Base-by-base conservation (phyloP, 2,113 vertebrate genomes). In the Plecturocebus donacophilus region DNA sequence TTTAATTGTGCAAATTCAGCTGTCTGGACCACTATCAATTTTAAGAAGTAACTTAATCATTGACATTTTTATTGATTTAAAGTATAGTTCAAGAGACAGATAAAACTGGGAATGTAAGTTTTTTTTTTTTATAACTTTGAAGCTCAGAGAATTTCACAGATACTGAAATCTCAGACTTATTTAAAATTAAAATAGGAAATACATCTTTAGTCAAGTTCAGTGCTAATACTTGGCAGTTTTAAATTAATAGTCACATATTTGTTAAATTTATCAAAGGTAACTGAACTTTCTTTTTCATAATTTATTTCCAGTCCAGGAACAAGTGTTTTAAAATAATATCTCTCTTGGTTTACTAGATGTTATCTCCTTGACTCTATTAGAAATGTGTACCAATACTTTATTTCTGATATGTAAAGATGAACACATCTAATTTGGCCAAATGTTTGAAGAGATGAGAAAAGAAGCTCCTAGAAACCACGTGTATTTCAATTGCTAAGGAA, bases 21-120 rank as follows among this genome's bases (percentile, higher is more conserved):
- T 96, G 25, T 92, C 54, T 85, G 35, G 30, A 96, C 42, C 45
- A 40, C 2, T 90, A 66, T 90, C 54, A 97, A 94, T 66, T 90
- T 93, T 93, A 93, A 32, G 86, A 93, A 97, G 95, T 90, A 96
- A 88, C 96, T 40, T 96, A 95, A 98, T 97, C 70, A 94, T 30
- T 40, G 11, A 23, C 61, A 52, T 93, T 79, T 90, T 97, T 97
- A 97, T 87, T 58, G 9, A 49, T 96, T 80, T 94, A 45, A 42
- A 88, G 86, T 73, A 76, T 47, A 89, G 49, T 61, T 75, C 21
- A 73, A 54, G 10, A 95, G 4, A 91, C 19, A 77, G 80, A 97
- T 73, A 96, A 97, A 77, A 49, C 19, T 68, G 42, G 93, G 80
- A 92, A 95, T 76, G 70, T 32, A 30, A 93, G 45, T 38, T 88